Base-by-base conservation (phyloP, 2,113 vertebrate genomes). In the Alectura lathami region DNA sequence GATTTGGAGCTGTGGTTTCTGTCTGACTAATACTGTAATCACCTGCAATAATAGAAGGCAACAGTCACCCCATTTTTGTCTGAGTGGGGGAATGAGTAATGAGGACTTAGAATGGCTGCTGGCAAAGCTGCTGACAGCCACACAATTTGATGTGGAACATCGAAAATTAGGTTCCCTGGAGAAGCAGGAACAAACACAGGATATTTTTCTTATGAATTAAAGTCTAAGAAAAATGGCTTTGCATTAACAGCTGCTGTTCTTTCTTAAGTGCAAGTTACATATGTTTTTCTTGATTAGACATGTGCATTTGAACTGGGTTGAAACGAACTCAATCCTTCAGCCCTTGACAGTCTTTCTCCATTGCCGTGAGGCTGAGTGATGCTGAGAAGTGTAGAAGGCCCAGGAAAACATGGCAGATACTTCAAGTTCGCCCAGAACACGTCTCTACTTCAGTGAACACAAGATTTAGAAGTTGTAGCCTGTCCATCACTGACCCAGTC, bases 101-200 rank as follows among this genome's bases (percentile, higher is more conserved):
- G 94, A 86, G 43, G 48, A 40, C 70, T 93, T 69, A 86, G 88
- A 83, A 66, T 90, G 82, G 91, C 83, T 96, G 83, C 94, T 42
- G 67, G 87, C 93, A 80, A 66, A 60, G 88, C 91, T 83, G 91
- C 89, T 78, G 85, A 67, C 70, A 83, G 78, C 42, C 53, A 22
- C 40, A 3, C 72, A 29, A 8, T 48, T 53, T 47, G 62, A 45
- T 80, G 86, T 36, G 83, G 74, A 73, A 43, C 74, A 6, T 11
- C 9, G n/a, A 36, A 88, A 94, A 84, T 11, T 27, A 73, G 45
- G 45, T 30, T 83, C 67, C 88, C 86, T 78, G 36, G 91, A 62
- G 87, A 17, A 51, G 70, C 66, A 62, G 89, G 23, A 91, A 43
- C 75, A 60, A 78, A 87, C 79, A 62, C 42, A 4, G 47, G 83